Conservation (phyloP, 1,140 invertebrate species). For the Anthonomus grandis region DNA sequence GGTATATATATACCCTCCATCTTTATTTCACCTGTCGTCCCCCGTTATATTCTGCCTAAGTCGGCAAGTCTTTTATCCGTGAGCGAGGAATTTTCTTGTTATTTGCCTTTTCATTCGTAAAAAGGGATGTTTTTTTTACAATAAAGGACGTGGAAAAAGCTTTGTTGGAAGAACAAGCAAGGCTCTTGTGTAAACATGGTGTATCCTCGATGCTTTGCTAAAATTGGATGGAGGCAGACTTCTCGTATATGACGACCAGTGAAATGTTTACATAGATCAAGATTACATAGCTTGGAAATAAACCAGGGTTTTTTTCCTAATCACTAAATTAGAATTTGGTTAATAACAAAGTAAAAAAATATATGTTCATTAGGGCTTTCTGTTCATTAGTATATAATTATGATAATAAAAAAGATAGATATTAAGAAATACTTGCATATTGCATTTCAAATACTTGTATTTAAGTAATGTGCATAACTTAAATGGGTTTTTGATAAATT, state of each 20-base stretch:
- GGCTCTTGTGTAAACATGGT: slow-evolving; percentile 8
- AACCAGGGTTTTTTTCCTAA: too few species aligned
- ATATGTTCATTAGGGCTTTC: too few species aligned
- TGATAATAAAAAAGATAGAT: too few species aligned
- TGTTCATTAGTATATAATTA: too few species aligned
- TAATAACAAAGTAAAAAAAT: too few species aligned
- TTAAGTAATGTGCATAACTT: too few species aligned
- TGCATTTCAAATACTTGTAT: too few species aligned
- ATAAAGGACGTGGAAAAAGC: slow-evolving; percentile 8
- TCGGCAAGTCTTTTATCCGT: slow-evolving; percentile 17
- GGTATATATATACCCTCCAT: slow-evolving; percentile 2
- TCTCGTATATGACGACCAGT: background rate
- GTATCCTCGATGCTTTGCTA: background rate
- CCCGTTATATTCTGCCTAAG: slow-evolving; percentile 13
- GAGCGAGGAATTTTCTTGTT: slow-evolving; percentile 6
- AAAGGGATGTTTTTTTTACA: slow-evolving; percentile 1
- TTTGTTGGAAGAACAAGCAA: slow-evolving; percentile 10
- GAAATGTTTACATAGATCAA: background rate
- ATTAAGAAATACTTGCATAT: too few species aligned
- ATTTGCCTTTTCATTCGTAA: slow-evolving; percentile 17
- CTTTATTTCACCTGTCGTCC: slow-evolving; percentile 11
- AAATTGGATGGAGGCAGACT: slow-evolving; percentile 7
- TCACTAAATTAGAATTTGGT: too few species aligned
- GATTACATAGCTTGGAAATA: background rate
- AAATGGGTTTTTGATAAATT: too few species aligned